Percentiles rank a stretch among this genome's conserved stretches.
These are phyloP conservation scores for Tryphoninae sp. DNA, from an alignment of 2,888 invertebrate genomes.

Conservation along the genomic window DNA sequence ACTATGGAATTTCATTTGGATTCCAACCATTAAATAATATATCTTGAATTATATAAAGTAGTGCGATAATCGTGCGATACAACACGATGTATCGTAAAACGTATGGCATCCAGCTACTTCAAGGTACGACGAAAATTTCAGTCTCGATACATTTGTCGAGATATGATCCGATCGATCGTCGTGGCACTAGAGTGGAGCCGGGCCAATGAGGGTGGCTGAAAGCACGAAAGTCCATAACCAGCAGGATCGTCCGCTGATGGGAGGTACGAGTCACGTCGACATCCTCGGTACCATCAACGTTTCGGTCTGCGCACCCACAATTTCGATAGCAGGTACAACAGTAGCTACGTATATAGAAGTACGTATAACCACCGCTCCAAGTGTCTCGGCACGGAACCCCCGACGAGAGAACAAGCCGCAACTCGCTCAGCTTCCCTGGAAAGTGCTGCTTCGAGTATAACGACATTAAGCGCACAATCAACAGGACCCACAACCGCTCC, in stretches of 20 bases:
- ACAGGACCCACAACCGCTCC: slow-evolving; percentile 70
- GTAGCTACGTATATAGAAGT: slow-evolving; percentile 27
- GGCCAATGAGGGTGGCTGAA: slow-evolving; percentile 21
- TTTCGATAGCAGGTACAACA: slow-evolving; percentile 43
- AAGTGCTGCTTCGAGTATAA: slow-evolving; percentile 68
- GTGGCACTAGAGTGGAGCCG: neutral
- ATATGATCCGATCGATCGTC: slow-evolving; percentile 45
- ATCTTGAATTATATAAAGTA: too few species aligned
- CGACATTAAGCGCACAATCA: slow-evolving; percentile 78
- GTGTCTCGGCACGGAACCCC: slow-evolving; percentile 58
- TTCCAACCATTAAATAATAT: too few species aligned
- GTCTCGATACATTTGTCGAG: slow-evolving; percentile 32
- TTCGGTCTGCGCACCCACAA: slow-evolving; percentile 39
- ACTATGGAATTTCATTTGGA: too few species aligned
- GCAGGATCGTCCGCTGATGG: slow-evolving; percentile 41
- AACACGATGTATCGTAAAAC: neutral
- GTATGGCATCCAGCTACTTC: neutral
- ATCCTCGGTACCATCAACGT: slow-evolving; percentile 46
- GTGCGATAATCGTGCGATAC: too few species aligned
- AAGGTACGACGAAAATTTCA: neutral
- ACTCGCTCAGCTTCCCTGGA: slow-evolving; percentile 53
- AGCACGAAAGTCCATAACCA: slow-evolving; percentile 34
- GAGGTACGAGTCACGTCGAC: slow-evolving; percentile 58
- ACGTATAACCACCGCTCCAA: slow-evolving; percentile 45
- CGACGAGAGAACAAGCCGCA: slow-evolving; percentile 52